Evolutionary conservation across 2,888 invertebrate genomes (phyloP).

Genomic region (Laothoe populi): DNA sequence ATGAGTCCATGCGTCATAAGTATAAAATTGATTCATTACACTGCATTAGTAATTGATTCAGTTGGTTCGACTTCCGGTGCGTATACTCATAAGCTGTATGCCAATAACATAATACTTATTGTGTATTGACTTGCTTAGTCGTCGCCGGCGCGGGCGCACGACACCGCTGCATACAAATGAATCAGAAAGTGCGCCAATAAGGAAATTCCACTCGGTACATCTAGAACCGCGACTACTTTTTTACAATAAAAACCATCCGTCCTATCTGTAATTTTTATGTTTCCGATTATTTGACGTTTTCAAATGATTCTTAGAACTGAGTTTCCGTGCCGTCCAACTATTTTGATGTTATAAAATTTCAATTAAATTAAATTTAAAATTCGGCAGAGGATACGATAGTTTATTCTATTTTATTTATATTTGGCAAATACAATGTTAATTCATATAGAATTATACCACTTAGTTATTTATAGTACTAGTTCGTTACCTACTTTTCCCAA

Average conservation of each 20-base stretch:
- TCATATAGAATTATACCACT: too few relatives aligned
- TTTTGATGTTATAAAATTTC: background rate
- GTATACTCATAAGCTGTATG: constrained; percentile 42
- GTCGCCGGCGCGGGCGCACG: constrained; percentile 45
- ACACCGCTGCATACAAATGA: constrained; percentile 73
- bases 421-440: too few relatives aligned
- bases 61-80: constrained; percentile 59
- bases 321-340: background rate
- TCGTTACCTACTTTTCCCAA: too few relatives aligned
- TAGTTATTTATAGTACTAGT: too few relatives aligned
- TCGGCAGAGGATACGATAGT: too few relatives aligned
- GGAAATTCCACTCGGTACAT: constrained; percentile 73
- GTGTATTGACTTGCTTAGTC: constrained; percentile 54
- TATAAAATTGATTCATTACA: constrained; percentile 35
- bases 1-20: constrained; percentile 44
- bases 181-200: constrained; percentile 73
- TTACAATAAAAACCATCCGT: background rate
- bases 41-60: constrained; percentile 48
- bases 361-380: too few relatives aligned
- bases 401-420: too few relatives aligned
- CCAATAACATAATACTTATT: constrained; percentile 55
- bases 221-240: constrained; percentile 40
- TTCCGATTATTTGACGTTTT: background rate
- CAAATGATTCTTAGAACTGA: background rate
- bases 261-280: background rate